Base-by-base conservation (phyloP, 2,113 vertebrate genomes). In the Onychostoma macrolepis region DNA sequence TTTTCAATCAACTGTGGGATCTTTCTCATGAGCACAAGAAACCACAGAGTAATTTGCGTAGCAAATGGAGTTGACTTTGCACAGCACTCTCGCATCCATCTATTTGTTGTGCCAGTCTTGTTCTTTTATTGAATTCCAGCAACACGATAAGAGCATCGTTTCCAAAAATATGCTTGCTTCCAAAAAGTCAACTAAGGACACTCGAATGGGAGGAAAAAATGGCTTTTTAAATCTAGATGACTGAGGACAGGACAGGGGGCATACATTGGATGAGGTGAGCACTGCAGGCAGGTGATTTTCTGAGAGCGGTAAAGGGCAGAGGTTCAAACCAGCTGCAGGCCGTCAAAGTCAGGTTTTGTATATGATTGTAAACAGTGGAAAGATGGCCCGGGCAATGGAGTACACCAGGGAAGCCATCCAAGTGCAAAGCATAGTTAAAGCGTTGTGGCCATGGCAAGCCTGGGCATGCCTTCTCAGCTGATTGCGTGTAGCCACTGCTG, bases 21-120 rank as follows among this genome's bases (percentile, higher is more conserved):
- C 89, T 88, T 92, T 88, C 90, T 89, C 87, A 88, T 88, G 91
- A 92, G 90, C 91, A 84, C 88, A 87, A 89, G 87, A 80, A 89
- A 92, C 90, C 89, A 88, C 90, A 91, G 30, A 87, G 88, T 90
- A 93, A 89, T 92, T 92, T 90, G 89, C 78, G 63, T 91, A 90
- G 91, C 88, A 89, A 92, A 92, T 89, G 85, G 89, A 86, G 89
- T 92, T 78, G 38, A 74, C 63, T 80, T 91, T 84, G 80, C 91
- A 86, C 75, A 87, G 38, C 85, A 28, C 79, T 89, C 83, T 86
- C 80, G 71, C 84, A 72, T 69, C 30, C 13, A 50, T 41, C 13
- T 50, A 43, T 87, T 87, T 86, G 38, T 82, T 80, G n/a, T 85
- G 24, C 61, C n/a, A 24, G 69, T 58, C n/a, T 45, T 84, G 65